Percentiles rank a stretch among this genome's conserved stretches.
phyloP scores from a whole-genome alignment of 2,888 invertebrate genomes.

The Bibio marci region DNA sequence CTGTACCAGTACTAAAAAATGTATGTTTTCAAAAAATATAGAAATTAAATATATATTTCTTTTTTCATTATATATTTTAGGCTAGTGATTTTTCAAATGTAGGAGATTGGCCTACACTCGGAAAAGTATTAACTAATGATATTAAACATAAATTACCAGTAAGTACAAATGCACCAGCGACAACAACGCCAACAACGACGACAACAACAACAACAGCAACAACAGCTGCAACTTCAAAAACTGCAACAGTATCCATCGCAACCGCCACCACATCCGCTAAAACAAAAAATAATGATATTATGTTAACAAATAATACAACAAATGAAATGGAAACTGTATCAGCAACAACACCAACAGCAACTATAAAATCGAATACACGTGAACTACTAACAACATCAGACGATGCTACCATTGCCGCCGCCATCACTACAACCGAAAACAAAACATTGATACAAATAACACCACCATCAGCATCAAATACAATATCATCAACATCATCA shows the following conservation, averaged over 20 bases:
- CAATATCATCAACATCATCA: conserved; percentile 3
- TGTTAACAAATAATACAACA: neutral
- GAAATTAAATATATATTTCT: no score
- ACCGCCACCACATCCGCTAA: no score
- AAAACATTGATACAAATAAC: conserved; percentile 1
- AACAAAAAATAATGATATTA: no score
- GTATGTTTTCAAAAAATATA: no score
- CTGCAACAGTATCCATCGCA: conserved; percentile 1
- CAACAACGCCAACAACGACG: neutral
- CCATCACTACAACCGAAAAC: neutral
- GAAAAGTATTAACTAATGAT: conserved; percentile 37
- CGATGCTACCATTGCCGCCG: no score
- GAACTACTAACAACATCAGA: no score
- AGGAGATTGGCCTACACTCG: conserved; percentile 83
- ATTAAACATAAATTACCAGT: conserved; percentile 26
- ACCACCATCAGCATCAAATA: neutral
- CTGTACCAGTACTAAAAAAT: no score
- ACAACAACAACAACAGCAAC: neutral
- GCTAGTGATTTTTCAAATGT: conserved; percentile 76
- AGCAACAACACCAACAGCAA: neutral
- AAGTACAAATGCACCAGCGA: conserved; percentile 13
- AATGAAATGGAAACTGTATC: neutral
- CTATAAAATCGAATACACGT: neutral
- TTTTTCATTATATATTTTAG: no score
- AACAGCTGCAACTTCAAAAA: neutral